These are phyloP conservation scores for Zapus hudsonius DNA, from an alignment of 2,113 vertebrate genomes.

Conservation along the genomic window DNA sequence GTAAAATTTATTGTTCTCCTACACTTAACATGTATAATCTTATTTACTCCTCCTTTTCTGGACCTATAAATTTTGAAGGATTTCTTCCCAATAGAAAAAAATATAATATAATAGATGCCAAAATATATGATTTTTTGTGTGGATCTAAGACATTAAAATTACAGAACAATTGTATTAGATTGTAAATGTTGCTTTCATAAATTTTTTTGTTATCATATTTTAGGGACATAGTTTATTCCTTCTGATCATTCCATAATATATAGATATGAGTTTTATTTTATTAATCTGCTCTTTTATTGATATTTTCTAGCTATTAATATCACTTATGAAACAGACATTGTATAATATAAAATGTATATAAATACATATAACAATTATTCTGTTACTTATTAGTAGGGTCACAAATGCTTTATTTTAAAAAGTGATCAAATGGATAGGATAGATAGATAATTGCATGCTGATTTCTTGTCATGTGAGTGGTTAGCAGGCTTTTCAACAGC, in stretches of 20 bases:
- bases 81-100: constrained; percentile 38
- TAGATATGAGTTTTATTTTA: background rate
- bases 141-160: constrained; percentile 13
- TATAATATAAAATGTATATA: background rate
- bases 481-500: background rate
- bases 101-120: constrained; percentile 17
- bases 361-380: background rate
- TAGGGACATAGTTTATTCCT: background rate
- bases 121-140: constrained; percentile 20
- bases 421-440: background rate
- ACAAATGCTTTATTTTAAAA: background rate
- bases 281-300: background rate
- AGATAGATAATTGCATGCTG: background rate
- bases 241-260: background rate
- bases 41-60: constrained; percentile 12
- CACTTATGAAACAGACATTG: background rate
- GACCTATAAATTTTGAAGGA: constrained; percentile 62
- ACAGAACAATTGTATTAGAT: background rate
- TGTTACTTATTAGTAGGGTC: background rate
- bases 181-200: constrained; percentile 35
- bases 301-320: background rate
- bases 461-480: background rate
- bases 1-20: constrained; percentile 43
- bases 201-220: constrained; percentile 25
- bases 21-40: constrained; percentile 52